These are phyloP conservation scores for Aphelinus certus DNA, from an alignment of 1,140 invertebrate genomes.

Conservation along the genomic window DNA sequence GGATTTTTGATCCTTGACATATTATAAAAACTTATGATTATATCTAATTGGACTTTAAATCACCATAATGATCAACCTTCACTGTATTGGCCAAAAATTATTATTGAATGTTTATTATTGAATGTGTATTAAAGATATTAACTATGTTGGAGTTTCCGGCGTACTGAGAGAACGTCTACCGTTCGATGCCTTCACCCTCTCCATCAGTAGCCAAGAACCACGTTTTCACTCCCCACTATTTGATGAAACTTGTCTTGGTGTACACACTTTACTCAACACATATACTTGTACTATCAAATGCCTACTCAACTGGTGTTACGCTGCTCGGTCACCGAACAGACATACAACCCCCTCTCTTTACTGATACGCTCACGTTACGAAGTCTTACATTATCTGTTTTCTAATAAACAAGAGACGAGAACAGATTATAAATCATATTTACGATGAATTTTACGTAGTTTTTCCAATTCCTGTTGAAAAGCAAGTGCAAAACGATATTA, in stretches of 20 bases:
- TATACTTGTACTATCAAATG: slow-evolving; percentile 53
- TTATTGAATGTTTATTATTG: no score
- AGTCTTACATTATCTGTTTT: not conserved
- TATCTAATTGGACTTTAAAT: no score
- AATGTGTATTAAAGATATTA: slow-evolving; percentile 45
- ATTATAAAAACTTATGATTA: no score
- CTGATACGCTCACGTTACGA: slow-evolving; percentile 23
- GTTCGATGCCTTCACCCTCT: slow-evolving; percentile 11
- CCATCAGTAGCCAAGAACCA: slow-evolving; percentile 1
- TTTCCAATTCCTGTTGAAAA: no score
- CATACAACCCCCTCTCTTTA: slow-evolving; percentile 49
- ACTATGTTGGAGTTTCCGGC: slow-evolving; percentile 60
- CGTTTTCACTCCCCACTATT: not conserved
- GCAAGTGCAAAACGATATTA: no score
- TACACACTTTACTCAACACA: slow-evolving; percentile 47
- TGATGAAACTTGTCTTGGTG: slow-evolving; percentile 60
- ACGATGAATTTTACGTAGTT: no score
- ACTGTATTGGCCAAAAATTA: no score
- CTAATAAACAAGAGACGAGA: no score
- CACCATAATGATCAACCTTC: no score
- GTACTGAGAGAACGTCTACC: slow-evolving; percentile 50
- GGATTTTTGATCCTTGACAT: no score
- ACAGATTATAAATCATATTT: no score
- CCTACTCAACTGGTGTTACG: slow-evolving; percentile 54
- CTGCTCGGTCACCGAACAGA: slow-evolving; percentile 44